Evolutionary conservation across 2,797 vertebrate species (phyloP), one percentile per base, ranked within the genome.

Genomic region (Acanthurus lineatus): DNA sequence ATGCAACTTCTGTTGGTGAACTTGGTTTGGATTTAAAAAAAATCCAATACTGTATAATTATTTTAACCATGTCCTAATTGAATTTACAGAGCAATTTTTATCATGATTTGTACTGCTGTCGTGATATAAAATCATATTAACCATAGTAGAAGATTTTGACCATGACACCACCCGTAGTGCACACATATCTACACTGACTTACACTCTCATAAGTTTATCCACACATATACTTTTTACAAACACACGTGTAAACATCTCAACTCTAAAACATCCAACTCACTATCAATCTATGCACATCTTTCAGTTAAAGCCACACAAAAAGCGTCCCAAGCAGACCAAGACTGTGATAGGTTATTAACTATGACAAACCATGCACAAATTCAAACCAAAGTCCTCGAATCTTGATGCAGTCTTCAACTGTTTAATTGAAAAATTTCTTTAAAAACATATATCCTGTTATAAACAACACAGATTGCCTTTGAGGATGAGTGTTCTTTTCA

Each of bases 351-450:
- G 44, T 61, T 72, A 77, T 17, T 35, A 61, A 45, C 53, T 38
- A 40, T 3, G 15, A 32, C 58, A 48, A 49, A 20, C 61, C 83
- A 63, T 85, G 68, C 74, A 76, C 8, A 47, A 77, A 49, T n/a
- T 45, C 61, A 86, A 77, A 82, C 72, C 40, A 77, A 69, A 74
- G 20, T 42, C 61, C 48, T 69, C 51, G 4, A 52, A 45, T 67
- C 49, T 40, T 69, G 9, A 54, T 75, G 28, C 48, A 82, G 49
- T 79, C 48, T 68, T 81, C 9, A 76, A 38, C 62, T 74, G 48
- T 92, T 92, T 88, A 86, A 87, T 87, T 78, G 42, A 64, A 86
- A 88, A 77, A 86, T 52, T 28, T 62, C 32, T 42, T 64, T 62
- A n/a, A 72, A 32, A 86, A 80, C 47, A 69, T 14, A 78, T 11